A percentile compares a stretch with the other conserved stretches of the same genome.
Conservation (phyloP, 1,140 invertebrate genomes). For the Anoplophora glabripennis region DNA sequence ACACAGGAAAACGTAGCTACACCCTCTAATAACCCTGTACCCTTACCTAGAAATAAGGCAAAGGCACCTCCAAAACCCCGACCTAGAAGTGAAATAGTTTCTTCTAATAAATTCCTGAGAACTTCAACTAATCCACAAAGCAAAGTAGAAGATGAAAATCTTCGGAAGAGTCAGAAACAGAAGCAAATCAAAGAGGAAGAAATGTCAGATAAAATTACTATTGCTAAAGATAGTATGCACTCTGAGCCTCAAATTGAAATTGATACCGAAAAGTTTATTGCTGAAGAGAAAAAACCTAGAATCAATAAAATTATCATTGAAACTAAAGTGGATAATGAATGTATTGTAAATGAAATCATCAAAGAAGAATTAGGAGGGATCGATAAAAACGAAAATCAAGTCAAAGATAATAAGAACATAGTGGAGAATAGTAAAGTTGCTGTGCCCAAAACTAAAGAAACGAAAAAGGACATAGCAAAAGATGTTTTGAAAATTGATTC, state of each 20-base stretch:
- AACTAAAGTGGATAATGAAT: conserved; percentile 7
- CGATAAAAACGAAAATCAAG: conserved; percentile 13
- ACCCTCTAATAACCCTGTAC: conserved; percentile 30
- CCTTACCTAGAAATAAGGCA: conserved; percentile 29
- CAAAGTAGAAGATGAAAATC: background rate
- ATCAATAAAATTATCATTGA: background rate
- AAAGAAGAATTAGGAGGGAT: conserved; percentile 3
- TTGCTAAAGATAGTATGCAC: background rate
- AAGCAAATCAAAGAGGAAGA: background rate
- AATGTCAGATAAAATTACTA: background rate
- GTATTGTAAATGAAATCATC: background rate
- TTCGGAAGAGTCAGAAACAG: background rate
- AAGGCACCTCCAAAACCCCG: conserved; percentile 11
- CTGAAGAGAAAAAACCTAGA: background rate
- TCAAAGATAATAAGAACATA: conserved; percentile 19
- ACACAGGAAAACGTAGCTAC: conserved; percentile 28
- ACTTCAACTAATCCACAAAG: background rate
- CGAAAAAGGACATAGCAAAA: too few species aligned
- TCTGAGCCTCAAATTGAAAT: background rate
- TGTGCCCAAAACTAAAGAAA: background rate
- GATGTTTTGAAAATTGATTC: too few species aligned
- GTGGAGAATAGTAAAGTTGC: conserved; percentile 1
- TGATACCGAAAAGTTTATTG: background rate
- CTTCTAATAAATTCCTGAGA: background rate
- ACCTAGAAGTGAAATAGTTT: conserved; percentile 13